phyloP scores from a whole-genome alignment of 92 coral and sea anemone genomes.

The Heliopora coerulea region DNA sequence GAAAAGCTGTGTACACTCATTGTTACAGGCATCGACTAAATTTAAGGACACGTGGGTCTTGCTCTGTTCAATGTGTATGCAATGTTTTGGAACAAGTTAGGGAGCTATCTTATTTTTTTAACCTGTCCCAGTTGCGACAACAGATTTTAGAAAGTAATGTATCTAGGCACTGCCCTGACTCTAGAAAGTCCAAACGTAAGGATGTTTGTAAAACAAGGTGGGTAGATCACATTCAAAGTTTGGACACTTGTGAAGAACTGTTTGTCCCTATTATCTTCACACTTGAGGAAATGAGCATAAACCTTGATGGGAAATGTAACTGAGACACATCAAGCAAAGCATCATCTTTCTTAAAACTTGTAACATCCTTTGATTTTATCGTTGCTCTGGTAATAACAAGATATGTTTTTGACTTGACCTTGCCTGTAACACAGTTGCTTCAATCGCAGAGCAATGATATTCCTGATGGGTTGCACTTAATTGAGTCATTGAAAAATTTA shows the following conservation, averaged over 20 bases:
- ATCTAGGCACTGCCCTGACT: constrained; percentile 1
- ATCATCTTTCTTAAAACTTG: neutral
- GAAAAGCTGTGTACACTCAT: neutral
- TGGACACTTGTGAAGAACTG: constrained; percentile 19
- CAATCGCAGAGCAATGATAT: constrained; percentile 15
- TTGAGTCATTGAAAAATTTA: constrained; percentile 16
- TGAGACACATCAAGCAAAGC: constrained; percentile 3
- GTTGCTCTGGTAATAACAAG: constrained; percentile 18
- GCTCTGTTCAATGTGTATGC: constrained; percentile 4
- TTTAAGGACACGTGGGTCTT: neutral
- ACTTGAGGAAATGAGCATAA: neutral
- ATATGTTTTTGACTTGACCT: constrained; percentile 13
- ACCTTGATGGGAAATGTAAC: neutral
- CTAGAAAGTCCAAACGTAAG: neutral
- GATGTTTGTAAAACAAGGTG: constrained; percentile 9
- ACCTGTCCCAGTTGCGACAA: neutral
- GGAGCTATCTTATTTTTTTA: neutral
- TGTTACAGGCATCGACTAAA: constrained; percentile 10
- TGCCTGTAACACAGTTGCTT: constrained; percentile 7
- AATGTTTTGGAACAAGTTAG: constrained; percentile 13
- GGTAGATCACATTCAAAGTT: constrained; percentile 1
- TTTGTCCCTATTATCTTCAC: neutral
- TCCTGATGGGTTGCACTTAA: constrained; percentile 20
- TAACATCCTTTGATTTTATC: constrained; percentile 19
- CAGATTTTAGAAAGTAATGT: neutral